Percentiles rank a stretch among this genome's conserved stretches.
These are phyloP conservation scores for Andrena praecox DNA, from an alignment of 2,888 invertebrate genomes.

Conservation along the genomic window DNA sequence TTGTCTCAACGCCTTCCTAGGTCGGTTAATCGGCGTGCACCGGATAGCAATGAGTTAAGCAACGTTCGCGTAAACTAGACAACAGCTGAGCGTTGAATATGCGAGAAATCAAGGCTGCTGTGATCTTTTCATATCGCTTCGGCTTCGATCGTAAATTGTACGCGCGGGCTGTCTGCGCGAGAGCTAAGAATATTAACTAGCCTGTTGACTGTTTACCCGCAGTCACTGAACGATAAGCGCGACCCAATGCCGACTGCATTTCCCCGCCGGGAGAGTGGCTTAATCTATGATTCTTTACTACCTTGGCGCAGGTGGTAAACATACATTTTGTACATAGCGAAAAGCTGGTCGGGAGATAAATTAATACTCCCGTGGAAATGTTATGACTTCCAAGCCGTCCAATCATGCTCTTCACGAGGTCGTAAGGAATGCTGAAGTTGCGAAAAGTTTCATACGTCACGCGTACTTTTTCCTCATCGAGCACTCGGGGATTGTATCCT, in stretches of 20 bases:
- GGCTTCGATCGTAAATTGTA: neutral
- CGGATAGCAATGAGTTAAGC: neutral
- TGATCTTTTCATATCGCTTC: slow-evolving; percentile 1
- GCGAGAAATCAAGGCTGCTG: slow-evolving; percentile 8
- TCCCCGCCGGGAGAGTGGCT: neutral
- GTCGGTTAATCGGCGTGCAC: neutral
- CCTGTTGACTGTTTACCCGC: neutral
- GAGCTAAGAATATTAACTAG: slow-evolving; percentile 1
- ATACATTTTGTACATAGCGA: neutral
- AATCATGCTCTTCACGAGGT: neutral
- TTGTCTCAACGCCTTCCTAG: neutral
- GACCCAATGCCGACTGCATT: neutral
- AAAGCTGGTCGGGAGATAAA: slow-evolving; percentile 24
- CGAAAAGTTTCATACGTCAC: neutral
- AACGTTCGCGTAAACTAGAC: neutral
- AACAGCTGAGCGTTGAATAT: neutral
- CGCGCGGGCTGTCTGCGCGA: neutral
- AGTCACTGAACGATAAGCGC: neutral
- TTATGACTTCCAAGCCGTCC: too few species aligned
- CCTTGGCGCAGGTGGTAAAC: neutral
- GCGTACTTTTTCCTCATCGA: neutral
- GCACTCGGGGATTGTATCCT: neutral
- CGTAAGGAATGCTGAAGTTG: neutral
- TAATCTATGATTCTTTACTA: neutral
- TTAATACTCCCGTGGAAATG: neutral